Evolutionary conservation across 2,888 invertebrate species (phyloP).

Genomic region (Rhyacophila evoluta): DNA sequence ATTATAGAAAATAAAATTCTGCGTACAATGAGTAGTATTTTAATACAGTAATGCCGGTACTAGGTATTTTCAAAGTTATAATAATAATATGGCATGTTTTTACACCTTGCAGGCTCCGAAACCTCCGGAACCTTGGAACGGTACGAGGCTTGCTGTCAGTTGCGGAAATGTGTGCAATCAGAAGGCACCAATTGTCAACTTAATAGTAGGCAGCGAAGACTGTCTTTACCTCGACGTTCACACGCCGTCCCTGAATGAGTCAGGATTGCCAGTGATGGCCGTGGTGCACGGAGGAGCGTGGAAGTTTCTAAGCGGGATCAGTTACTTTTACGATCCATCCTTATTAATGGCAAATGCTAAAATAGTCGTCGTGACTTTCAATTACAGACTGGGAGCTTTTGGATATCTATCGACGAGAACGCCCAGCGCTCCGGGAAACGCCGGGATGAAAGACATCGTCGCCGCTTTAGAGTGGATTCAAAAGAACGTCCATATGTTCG

Average conservation of each 20-base stretch:
- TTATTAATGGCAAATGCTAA: constrained; percentile 62
- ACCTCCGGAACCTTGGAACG: constrained; percentile 71
- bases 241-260: constrained; percentile 69
- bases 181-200: constrained; percentile 56
- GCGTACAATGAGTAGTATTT: too few species aligned
- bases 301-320: constrained; percentile 63
- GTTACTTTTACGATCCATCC: constrained; percentile 63
- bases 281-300: constrained; percentile 67
- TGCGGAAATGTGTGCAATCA: constrained; percentile 75
- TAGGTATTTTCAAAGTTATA: too few species aligned
- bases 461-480: constrained; percentile 65
- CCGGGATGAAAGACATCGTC: constrained; percentile 64
- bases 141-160: constrained; percentile 71
- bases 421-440: constrained; percentile 64
- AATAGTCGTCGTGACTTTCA: constrained; percentile 64
- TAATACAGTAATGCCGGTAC: too few species aligned
- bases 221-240: constrained; percentile 79
- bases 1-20: too few species aligned
- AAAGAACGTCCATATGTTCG: constrained; percentile 62
- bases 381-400: constrained; percentile 63
- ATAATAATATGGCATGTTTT: too few species aligned
- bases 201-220: constrained; percentile 70
- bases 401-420: constrained; percentile 66
- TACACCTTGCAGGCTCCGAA: constrained; percentile 67
- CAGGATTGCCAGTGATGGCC: constrained; percentile 63